phyloP scores from a whole-genome alignment of 2,797 vertebrate genomes.

The Yasuhikotakia modesta region DNA sequence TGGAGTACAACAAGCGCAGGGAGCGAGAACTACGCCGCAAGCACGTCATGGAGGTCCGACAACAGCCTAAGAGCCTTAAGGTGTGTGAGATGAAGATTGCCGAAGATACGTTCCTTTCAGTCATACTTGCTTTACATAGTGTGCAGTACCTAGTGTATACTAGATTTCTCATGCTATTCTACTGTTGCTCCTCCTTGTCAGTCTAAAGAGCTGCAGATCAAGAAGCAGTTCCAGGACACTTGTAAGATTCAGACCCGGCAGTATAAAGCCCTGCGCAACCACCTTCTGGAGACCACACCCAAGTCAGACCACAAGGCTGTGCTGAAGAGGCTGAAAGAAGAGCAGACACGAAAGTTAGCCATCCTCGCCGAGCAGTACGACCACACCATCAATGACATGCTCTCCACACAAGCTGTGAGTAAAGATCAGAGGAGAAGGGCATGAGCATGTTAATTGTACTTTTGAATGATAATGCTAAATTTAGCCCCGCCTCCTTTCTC shows the following conservation, averaged over 20 bases:
- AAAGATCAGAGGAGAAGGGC: background rate
- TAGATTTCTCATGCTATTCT: background rate
- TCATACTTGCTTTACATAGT: too few relatives aligned
- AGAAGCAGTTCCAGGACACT: constrained; percentile 99
- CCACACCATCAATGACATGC: constrained; percentile 99
- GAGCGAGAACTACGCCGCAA: constrained; percentile 95
- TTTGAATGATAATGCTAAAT: too few relatives aligned
- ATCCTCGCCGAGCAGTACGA: constrained; percentile 99
- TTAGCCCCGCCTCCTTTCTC: background rate
- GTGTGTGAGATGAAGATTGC: constrained; percentile 66
- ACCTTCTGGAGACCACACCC: constrained; percentile 93
- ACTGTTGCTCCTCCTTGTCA: constrained; percentile 57
- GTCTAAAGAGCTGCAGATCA: constrained; percentile 98
- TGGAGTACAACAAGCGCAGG: constrained; percentile 98
- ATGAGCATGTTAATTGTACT: too few relatives aligned
- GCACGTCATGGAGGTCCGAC: constrained; percentile 97
- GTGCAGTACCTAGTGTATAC: background rate
- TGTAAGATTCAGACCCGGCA: constrained; percentile 98
- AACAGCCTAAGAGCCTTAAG: constrained; percentile 99
- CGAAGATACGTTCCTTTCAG: too few relatives aligned
- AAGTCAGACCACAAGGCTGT: constrained; percentile 98
- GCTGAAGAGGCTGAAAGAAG: constrained; percentile 96
- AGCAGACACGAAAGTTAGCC: constrained; percentile 97
- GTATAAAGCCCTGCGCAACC: constrained; percentile 97
- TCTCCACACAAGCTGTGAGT: constrained; percentile 97